Evolutionary conservation across 1,140 invertebrate species (phyloP).

Genomic region (Paracyclopina nana): DNA sequence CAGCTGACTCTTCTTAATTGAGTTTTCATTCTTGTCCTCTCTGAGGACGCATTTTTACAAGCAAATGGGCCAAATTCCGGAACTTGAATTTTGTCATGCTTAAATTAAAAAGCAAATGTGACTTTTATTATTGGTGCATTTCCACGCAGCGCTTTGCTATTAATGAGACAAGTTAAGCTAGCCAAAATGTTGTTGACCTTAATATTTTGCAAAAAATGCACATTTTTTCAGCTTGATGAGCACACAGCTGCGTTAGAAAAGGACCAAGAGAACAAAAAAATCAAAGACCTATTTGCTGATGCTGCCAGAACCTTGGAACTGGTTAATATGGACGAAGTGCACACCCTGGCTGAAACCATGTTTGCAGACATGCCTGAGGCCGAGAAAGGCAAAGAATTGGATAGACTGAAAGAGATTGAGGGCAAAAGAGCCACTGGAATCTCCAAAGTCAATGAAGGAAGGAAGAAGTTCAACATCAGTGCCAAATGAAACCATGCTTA

Average conservation of each 20-base stretch:
- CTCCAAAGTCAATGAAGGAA: conserved; percentile 4
- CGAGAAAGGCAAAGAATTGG: not conserved
- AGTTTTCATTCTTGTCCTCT: no score
- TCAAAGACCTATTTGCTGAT: not conserved
- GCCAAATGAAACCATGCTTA: no score
- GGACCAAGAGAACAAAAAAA: conserved; percentile 7
- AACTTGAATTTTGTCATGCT: not conserved
- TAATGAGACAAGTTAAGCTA: not conserved
- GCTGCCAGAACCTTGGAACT: conserved; percentile 10
- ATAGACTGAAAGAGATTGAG: not conserved
- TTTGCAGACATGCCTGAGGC: conserved; percentile 11
- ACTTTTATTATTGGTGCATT: not conserved
- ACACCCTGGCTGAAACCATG: conserved; percentile 7
- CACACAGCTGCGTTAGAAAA: not conserved
- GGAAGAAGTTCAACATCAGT: not conserved
- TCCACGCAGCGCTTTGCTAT: not conserved
- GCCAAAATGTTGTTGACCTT: not conserved
- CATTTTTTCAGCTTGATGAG: conserved; percentile 7
- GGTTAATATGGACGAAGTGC: conserved; percentile 2
- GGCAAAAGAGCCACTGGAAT: not conserved
- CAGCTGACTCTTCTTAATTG: no score
- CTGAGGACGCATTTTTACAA: no score
- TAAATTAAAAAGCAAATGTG: not conserved
- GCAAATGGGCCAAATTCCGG: not conserved
- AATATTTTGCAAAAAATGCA: not conserved